Evolutionary conservation across 2,113 vertebrate genomes (phyloP).

Genomic region (Abramis brama): DNA sequence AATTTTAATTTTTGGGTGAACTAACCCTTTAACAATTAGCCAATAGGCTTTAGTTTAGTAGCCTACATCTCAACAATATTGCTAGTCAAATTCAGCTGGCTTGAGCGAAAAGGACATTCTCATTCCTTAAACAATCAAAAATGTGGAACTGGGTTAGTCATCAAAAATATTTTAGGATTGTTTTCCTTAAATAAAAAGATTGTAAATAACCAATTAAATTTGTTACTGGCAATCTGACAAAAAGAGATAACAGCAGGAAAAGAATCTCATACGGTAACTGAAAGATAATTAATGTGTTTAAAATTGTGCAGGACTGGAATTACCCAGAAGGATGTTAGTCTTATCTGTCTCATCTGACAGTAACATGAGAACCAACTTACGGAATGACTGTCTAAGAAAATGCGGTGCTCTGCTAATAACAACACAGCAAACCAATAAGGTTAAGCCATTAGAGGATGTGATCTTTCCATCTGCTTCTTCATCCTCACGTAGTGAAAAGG

Average conservation of each 20-base stretch:
- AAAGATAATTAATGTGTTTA: background rate
- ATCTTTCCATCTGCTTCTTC: slow-evolving; percentile 2
- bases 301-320: background rate
- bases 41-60: background rate
- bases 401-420: background rate
- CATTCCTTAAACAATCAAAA: background rate
- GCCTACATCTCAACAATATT: background rate
- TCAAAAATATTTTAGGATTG: background rate
- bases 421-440: slow-evolving; percentile 27
- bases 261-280: background rate
- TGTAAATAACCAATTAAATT: background rate
- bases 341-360: slow-evolving; percentile 23
- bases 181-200: too few relatives aligned
- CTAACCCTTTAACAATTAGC: too few relatives aligned
- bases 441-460: background rate
- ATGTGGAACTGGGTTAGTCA: background rate
- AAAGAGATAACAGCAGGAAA: background rate
- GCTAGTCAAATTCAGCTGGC: background rate
- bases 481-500: background rate
- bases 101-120: background rate
- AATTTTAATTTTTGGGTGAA: too few relatives aligned
- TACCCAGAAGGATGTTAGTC: background rate
- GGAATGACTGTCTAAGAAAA: background rate
- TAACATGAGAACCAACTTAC: slow-evolving; percentile 22
- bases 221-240: background rate